Percentiles rank a stretch among this genome's conserved stretches.
These are phyloP conservation scores for Caenorhabditis zanzibari DNA, from an alignment of 2,888 invertebrate species.

Conservation along the genomic window DNA sequence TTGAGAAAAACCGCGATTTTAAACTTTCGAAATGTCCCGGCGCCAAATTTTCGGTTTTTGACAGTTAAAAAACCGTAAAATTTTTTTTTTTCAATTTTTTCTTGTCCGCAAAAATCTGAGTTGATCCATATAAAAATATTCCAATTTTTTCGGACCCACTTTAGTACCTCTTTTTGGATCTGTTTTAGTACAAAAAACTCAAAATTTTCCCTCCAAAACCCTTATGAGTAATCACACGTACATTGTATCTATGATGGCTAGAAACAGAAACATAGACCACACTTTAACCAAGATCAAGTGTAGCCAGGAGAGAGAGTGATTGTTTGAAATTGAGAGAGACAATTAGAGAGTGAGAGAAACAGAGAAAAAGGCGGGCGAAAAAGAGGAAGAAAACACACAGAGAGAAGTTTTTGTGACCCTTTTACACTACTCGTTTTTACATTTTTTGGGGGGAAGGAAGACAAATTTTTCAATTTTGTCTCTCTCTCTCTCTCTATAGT, in stretches of 20 bases:
- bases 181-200: too few relatives aligned
- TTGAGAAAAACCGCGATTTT: too few relatives aligned
- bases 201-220: neutral
- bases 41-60: too few relatives aligned
- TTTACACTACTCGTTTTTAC: neutral
- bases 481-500: too few relatives aligned
- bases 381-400: neutral
- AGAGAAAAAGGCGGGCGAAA: neutral
- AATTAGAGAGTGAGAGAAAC: neutral
- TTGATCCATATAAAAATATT: too few relatives aligned
- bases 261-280: slow-evolving; percentile 38
- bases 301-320: slow-evolving; percentile 3
- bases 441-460: neutral
- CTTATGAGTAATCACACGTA: slow-evolving; percentile 17
- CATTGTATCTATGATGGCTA: neutral
- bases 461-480: too few relatives aligned
- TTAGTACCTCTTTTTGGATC: too few relatives aligned
- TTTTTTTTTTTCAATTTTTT: too few relatives aligned
- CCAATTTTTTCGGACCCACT: too few relatives aligned
- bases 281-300: slow-evolving; percentile 29
- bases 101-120: too few relatives aligned
- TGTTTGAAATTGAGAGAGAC: slow-evolving; percentile 14
- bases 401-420: slow-evolving; percentile 19
- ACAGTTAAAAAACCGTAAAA: too few relatives aligned
- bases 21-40: too few relatives aligned